These are phyloP conservation scores for Opisthocomus hoazin DNA, from an alignment of 2,113 vertebrate genomes.

Conservation along the genomic window DNA sequence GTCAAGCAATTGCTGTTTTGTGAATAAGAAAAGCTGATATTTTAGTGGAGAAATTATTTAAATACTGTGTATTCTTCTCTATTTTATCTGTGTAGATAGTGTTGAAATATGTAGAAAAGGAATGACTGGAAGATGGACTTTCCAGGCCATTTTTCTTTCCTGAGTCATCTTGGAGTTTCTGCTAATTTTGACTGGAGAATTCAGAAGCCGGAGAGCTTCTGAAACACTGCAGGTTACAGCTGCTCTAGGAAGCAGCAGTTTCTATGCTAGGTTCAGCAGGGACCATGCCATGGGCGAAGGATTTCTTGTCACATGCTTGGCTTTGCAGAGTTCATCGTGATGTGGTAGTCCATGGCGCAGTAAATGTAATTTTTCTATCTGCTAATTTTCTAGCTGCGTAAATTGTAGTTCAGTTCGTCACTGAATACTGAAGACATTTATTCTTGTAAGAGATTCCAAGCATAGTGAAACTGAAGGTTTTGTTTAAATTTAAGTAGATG, in stretches of 20 bases:
- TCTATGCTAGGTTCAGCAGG: background rate
- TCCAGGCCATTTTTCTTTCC: background rate
- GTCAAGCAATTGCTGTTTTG: background rate
- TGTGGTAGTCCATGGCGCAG: background rate
- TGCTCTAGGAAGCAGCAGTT: background rate
- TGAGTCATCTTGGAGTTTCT: background rate
- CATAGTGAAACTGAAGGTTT: background rate
- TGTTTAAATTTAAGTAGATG: background rate
- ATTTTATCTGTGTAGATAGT: background rate
- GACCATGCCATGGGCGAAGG: fast-evolving
- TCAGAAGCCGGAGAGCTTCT: too few species aligned
- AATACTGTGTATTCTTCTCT: background rate
- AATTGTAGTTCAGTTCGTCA: background rate
- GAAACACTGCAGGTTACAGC: background rate
- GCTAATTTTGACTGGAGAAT: background rate
- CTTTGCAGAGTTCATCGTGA: background rate
- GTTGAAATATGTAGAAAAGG: background rate
- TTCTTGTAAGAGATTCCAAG: background rate
- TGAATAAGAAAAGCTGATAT: background rate
- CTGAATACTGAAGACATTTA: background rate
- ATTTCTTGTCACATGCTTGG: background rate
- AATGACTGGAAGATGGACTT: background rate
- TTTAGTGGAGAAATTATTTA: background rate
- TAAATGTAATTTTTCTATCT: background rate
- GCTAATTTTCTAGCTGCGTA: background rate